Evolutionary conservation across 2,797 vertebrate species (phyloP).

Genomic region (Mionectes olivaceus): DNA sequence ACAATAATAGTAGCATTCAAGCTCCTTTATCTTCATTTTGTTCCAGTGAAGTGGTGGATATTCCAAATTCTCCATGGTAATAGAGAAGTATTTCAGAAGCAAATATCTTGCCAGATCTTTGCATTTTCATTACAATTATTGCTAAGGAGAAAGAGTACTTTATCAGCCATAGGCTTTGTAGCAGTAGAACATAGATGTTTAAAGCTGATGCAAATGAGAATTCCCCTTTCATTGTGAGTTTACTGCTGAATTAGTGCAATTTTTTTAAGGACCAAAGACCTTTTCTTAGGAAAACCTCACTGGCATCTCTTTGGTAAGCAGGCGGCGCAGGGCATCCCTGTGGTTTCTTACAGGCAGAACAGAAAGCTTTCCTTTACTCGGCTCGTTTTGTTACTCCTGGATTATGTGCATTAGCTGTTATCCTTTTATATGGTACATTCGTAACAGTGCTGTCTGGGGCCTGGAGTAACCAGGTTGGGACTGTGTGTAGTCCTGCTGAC

Average conservation of each 20-base stretch:
- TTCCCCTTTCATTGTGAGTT: slow-evolving; percentile 52
- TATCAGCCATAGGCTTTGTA: slow-evolving; percentile 65
- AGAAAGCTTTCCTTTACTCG: slow-evolving; percentile 76
- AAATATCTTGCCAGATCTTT: slow-evolving; percentile 60
- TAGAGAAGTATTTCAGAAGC: slow-evolving; percentile 65
- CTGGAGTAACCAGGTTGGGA: not conserved
- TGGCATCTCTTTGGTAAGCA: slow-evolving; percentile 73
- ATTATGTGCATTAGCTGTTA: slow-evolving; percentile 82
- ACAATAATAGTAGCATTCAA: slow-evolving; percentile 68
- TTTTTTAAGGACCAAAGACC: slow-evolving; percentile 52
- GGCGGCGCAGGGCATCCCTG: slow-evolving; percentile 57
- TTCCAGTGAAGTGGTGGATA: slow-evolving; percentile 63
- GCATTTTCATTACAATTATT: slow-evolving; percentile 63
- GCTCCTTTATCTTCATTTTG: slow-evolving; percentile 67
- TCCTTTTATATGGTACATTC: slow-evolving; percentile 77
- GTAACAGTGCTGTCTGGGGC: not conserved
- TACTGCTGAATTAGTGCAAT: slow-evolving; percentile 49
- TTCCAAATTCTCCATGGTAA: slow-evolving; percentile 70
- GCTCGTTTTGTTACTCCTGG: slow-evolving; percentile 71
- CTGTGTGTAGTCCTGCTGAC: not conserved
- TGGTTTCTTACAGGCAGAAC: slow-evolving; percentile 63
- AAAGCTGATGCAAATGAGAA: slow-evolving; percentile 71
- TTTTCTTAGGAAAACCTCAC: slow-evolving; percentile 35
- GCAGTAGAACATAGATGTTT: slow-evolving; percentile 26
- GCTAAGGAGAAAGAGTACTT: slow-evolving; percentile 43